Percentiles rank a stretch among this genome's conserved stretches.
Evolutionary conservation across 2,113 vertebrate genomes (phyloP).

Genomic region (Mixornis gularis): DNA sequence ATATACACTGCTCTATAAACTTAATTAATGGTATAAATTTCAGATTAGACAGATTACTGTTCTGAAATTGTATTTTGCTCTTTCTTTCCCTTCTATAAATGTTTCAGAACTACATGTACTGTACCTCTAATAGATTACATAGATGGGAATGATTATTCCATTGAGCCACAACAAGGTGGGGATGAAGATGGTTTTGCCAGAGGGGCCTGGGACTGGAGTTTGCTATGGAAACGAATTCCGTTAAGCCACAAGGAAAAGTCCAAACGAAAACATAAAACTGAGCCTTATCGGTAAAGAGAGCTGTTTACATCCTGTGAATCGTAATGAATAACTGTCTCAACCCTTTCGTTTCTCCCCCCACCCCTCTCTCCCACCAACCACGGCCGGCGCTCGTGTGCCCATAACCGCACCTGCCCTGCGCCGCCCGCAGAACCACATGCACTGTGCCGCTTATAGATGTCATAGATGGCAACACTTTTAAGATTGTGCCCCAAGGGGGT

Average conservation of each 20-base stretch:
- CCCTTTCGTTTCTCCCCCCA: constrained; percentile 66
- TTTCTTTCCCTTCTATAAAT: constrained; percentile 78
- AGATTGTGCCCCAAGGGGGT: constrained; percentile 89
- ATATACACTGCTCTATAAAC: not conserved
- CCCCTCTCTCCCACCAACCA: constrained; percentile 58
- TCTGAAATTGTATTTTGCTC: constrained; percentile 71
- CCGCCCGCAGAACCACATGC: constrained; percentile 87
- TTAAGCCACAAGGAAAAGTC: constrained; percentile 93
- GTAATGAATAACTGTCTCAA: constrained; percentile 57
- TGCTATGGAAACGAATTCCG: constrained; percentile 96
- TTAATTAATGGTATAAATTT: not conserved
- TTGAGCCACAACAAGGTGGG: constrained; percentile 97
- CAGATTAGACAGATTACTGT: constrained; percentile 53
- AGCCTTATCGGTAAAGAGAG: constrained; percentile 93
- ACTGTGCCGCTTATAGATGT: constrained; percentile 98
- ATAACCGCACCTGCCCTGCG: constrained; percentile 47
- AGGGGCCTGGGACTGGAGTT: constrained; percentile 98
- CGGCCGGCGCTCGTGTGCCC: constrained; percentile 38
- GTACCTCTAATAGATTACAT: constrained; percentile 99
- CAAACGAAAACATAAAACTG: constrained; percentile 89
- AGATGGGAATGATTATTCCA: constrained; percentile 97
- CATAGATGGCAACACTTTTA: constrained; percentile 88
- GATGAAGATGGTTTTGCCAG: constrained; percentile 97
- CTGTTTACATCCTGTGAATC: constrained; percentile 48
- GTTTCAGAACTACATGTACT: constrained; percentile 95